Percentiles rank a stretch among this genome's conserved stretches.
These are phyloP conservation scores for Neoascia interrupta DNA, from an alignment of 2,888 invertebrate genomes.

Conservation along the genomic window DNA sequence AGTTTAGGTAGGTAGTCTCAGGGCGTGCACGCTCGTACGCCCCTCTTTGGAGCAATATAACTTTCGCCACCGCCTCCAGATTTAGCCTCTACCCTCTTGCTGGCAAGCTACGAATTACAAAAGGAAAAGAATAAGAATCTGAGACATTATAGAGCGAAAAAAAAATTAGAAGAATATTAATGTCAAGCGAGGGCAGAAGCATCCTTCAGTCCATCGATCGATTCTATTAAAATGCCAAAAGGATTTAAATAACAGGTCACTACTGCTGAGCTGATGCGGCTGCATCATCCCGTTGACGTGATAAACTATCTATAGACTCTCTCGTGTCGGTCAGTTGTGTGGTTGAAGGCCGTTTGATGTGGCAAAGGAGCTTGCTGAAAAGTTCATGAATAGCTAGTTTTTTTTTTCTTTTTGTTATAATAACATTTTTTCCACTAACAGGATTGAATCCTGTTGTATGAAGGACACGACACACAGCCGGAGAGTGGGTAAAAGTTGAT, in stretches of 20 bases:
- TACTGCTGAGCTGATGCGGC: background rate
- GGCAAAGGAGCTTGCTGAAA: background rate
- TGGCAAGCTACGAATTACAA: constrained; percentile 1
- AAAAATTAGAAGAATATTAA: constrained; percentile 23
- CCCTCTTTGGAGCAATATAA: constrained; percentile 6
- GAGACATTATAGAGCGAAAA: background rate
- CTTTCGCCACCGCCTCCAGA: too few species aligned
- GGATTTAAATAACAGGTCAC: constrained; percentile 31
- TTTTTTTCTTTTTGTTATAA: background rate
- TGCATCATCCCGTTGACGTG: constrained; percentile 16
- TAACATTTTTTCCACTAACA: background rate
- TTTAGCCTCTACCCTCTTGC: constrained; percentile 1
- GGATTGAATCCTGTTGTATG: background rate
- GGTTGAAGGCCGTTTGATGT: background rate
- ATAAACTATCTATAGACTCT: constrained; percentile 2
- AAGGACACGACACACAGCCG: too few species aligned
- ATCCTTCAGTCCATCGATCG: constrained; percentile 29
- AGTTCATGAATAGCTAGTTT: background rate
- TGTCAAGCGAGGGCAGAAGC: background rate
- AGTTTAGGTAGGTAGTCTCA: background rate
- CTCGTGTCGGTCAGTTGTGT: background rate
- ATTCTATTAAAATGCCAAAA: constrained; percentile 43
- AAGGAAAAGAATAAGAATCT: background rate
- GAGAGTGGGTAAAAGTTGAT: constrained; percentile 7
- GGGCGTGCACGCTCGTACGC: too few species aligned